A percentile compares a stretch with the other conserved stretches of the same genome.
Conservation (phyloP, 2,113 vertebrate genomes). For the Beaufortia kweichowensis region DNA sequence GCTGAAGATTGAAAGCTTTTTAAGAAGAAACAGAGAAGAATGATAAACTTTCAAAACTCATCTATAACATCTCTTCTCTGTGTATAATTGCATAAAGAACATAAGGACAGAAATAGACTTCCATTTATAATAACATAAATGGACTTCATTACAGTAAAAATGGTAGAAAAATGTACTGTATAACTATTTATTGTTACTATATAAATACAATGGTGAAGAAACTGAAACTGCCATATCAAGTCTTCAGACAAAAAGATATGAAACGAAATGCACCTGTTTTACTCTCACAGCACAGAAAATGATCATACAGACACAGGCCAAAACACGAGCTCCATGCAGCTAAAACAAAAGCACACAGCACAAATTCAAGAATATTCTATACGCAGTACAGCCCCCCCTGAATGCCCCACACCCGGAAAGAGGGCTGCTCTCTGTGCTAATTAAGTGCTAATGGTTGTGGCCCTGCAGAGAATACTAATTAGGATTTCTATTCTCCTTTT, state of each 20-base stretch:
- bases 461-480: constrained; percentile 80
- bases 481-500: constrained; percentile 67
- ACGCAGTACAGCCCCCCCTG: constrained; percentile 53
- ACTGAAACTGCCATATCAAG: neutral
- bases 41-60: constrained; percentile 23
- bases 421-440: constrained; percentile 75
- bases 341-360: constrained; percentile 51
- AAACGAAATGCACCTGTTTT: neutral
- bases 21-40: neutral
- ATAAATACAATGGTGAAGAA: too few relatives aligned
- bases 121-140: constrained; percentile 8
- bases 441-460: constrained; percentile 79
- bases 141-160: neutral
- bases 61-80: constrained; percentile 6
- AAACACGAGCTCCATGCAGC: constrained; percentile 34
- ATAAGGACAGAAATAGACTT: neutral
- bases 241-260: neutral
- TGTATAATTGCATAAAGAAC: neutral
- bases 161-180: too few relatives aligned
- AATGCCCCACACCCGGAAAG: constrained; percentile 60
- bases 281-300: neutral
- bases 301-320: constrained; percentile 5
- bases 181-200: too few relatives aligned
- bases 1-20: constrained; percentile 29
- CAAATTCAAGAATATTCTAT: constrained; percentile 66